Base-by-base conservation (phyloP, 1,140 invertebrate genomes). In the Nixonia krombeini region DNA sequence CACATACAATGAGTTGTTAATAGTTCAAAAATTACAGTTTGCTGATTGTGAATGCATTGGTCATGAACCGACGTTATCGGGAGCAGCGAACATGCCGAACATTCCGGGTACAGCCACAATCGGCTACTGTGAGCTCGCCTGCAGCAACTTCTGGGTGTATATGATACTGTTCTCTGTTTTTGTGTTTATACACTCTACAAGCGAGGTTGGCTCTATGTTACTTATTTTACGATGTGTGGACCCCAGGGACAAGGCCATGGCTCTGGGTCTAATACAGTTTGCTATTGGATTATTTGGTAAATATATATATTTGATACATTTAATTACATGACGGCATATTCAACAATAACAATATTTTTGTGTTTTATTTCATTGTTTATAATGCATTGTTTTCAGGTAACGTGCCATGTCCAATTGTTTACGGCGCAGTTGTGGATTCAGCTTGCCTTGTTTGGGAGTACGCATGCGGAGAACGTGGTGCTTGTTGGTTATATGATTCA, bases 171-270 rank as follows among this genome's bases (percentile, higher is more conserved):
- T 96, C 85, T 94, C 94, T 1, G 86, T 94, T 35, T 91, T 95
- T 79, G 94, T 96, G 76, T 93, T 96, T 82, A 92, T 95, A 57
- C 94, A 96, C 82, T 95, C 95, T 28, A 96, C 93, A 16, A 94
- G 92, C 15, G 95, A 97, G 84, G 95, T 97, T 10, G 95, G 94
- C 41, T 93, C 92, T n/a, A 96, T 96, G 90, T 81, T 96, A 52
- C 86, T 96, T 10, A 96, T 95, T 56, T 89, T 97, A 70, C 89
- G 95, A 42, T 97, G 95, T 76, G 95, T 96, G 12, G 93, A 96
- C 83, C 94, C 94, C 15, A 89, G 91, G 85, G 95, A 97, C 80
- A 96, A 96, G 83, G 94, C 94, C 25, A 96, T 96, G 94, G 95
- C 95, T 42, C 88, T 97, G 73, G 95, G 95, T 9, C 89, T 97